These are phyloP conservation scores for Pseudachorutes palmiensis DNA, from an alignment of 1,140 invertebrate species.

Conservation along the genomic window DNA sequence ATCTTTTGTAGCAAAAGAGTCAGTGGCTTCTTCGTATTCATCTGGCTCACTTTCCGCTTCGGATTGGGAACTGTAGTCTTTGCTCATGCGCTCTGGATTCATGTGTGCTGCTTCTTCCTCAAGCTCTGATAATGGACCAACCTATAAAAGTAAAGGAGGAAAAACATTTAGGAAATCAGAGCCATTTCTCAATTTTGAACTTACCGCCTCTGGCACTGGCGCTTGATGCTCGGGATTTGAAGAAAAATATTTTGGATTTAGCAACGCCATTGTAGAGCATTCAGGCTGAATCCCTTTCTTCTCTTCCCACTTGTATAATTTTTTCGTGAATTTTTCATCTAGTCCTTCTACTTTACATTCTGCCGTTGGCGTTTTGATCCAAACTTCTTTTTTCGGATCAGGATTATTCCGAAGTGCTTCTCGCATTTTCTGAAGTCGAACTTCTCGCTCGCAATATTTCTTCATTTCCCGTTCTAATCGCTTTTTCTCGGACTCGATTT, in stretches of 20 bases:
- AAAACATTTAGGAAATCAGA: not conserved
- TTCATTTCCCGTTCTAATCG: conserved; percentile 53
- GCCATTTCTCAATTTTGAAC: not conserved
- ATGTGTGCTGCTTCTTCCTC: not conserved
- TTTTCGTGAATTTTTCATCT: conserved; percentile 69
- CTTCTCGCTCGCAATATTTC: conserved; percentile 54
- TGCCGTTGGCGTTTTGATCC: conserved; percentile 69
- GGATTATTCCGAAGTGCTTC: conserved; percentile 48
- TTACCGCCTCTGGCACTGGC: not conserved
- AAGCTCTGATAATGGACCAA: too few relatives aligned
- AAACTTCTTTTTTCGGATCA: conserved; percentile 50
- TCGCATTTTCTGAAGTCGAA: conserved; percentile 54
- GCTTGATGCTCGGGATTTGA: not conserved
- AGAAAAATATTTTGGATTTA: conserved; percentile 51
- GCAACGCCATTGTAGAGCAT: conserved; percentile 65
- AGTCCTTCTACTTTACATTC: conserved; percentile 58
- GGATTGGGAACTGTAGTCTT: not conserved
- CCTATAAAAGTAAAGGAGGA: not conserved
- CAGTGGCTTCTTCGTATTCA: conserved; percentile 27
- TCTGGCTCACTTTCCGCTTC: not conserved
- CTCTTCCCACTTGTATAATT: conserved; percentile 78
- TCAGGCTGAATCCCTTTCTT: conserved; percentile 61
- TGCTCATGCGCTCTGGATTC: conserved; percentile 1
- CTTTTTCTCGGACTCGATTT: conserved; percentile 55
- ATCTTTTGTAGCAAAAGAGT: conserved; percentile 29